These are phyloP conservation scores for Sebastes goodei DNA, from an alignment of 2,797 vertebrate species.

Conservation along the genomic window DNA sequence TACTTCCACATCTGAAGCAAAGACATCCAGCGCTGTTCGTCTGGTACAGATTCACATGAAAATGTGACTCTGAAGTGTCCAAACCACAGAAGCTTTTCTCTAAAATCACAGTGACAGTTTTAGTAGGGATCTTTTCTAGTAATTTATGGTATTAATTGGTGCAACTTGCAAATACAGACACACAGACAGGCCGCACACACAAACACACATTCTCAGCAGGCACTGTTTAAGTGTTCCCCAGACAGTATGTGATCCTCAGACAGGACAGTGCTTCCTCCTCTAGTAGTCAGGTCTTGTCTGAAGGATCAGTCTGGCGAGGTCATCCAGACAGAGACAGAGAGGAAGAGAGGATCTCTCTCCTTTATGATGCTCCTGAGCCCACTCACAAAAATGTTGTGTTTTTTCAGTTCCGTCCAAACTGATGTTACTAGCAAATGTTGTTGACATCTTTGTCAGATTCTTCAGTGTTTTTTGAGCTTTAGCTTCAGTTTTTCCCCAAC, in stretches of 20 bases:
- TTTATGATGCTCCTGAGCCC: slow-evolving; percentile 74
- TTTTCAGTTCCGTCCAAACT: slow-evolving; percentile 39
- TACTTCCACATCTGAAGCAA: not conserved
- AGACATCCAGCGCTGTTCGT: not conserved
- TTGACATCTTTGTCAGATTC: slow-evolving; percentile 76
- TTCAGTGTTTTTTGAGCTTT: slow-evolving; percentile 33
- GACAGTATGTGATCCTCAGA: slow-evolving; percentile 77
- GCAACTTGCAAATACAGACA: slow-evolving; percentile 41
- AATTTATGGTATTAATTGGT: slow-evolving; percentile 75
- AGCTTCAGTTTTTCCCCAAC: not conserved
- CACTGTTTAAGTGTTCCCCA: slow-evolving; percentile 67
- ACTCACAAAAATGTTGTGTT: slow-evolving; percentile 59
- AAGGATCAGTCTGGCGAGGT: slow-evolving; percentile 78
- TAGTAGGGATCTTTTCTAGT: slow-evolving; percentile 57
- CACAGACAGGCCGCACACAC: slow-evolving; percentile 1
- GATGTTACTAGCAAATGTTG: slow-evolving; percentile 73
- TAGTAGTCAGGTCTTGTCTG: slow-evolving; percentile 64
- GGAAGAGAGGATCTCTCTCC: slow-evolving; percentile 57
- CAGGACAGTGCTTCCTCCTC: slow-evolving; percentile 76
- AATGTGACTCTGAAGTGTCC: slow-evolving; percentile 9
- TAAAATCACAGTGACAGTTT: slow-evolving; percentile 42
- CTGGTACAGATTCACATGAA: slow-evolving; percentile 27
- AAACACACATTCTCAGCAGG: slow-evolving; percentile 53
- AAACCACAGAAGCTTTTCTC: slow-evolving; percentile 19
- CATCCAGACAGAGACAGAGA: slow-evolving; percentile 65